These are phyloP conservation scores for Lemur catta DNA, from an alignment of 2,797 vertebrate genomes.

Conservation along the genomic window DNA sequence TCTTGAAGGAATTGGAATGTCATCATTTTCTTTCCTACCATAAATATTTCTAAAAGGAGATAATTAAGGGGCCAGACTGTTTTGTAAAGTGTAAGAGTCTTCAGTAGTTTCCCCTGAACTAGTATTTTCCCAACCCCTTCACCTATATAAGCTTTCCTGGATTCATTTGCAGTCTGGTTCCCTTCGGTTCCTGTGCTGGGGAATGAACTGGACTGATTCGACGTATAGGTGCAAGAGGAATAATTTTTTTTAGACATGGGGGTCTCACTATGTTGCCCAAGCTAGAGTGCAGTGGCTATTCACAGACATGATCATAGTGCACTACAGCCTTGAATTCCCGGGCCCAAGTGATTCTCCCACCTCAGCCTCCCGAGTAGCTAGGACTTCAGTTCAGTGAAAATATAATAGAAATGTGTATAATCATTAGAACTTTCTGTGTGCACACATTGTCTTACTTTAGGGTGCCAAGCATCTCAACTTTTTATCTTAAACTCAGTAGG, in stretches of 20 bases:
- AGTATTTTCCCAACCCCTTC: not conserved
- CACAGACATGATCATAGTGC: too few relatives aligned
- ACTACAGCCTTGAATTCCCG: not conserved
- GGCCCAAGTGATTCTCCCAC: not conserved
- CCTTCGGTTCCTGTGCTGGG: not conserved
- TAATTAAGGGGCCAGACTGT: constrained; percentile 45
- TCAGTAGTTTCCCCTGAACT: not conserved
- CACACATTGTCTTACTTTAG: not conserved
- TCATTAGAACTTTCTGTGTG: not conserved
- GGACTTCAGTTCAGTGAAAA: not conserved
- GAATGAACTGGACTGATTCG: not conserved
- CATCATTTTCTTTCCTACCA: constrained; percentile 53
- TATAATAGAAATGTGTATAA: not conserved
- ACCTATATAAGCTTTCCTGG: not conserved
- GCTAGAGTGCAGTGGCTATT: not conserved
- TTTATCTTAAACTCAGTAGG: not conserved
- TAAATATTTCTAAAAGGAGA: constrained; percentile 61
- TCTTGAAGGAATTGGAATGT: constrained; percentile 70
- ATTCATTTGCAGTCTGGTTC: not conserved
- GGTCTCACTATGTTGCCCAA: not conserved
- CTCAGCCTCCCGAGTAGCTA: not conserved
- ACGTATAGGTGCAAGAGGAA: not conserved
- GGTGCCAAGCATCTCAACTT: not conserved
- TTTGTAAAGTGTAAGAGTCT: constrained; percentile 49
- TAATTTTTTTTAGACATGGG: not conserved